Evolutionary conservation across 2,797 vertebrate genomes (phyloP).

Genomic region (Fistularia tabacaria): DNA sequence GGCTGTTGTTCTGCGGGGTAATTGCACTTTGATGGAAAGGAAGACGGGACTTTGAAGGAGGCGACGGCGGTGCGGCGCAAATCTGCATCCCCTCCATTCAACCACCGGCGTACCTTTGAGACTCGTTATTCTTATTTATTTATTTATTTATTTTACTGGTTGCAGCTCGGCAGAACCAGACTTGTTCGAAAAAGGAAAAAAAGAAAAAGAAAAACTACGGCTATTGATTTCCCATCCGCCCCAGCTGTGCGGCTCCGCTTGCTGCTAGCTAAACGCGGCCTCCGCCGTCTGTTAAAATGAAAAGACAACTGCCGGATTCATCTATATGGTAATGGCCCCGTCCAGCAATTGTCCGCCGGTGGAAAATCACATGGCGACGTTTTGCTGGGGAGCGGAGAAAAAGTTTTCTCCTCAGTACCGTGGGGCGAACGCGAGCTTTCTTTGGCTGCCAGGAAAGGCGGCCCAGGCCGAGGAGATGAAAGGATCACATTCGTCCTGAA

Average conservation of each 20-base stretch:
- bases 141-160: conserved; percentile 44
- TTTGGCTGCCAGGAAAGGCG: conserved; percentile 72
- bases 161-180: conserved; percentile 61
- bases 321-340: conserved; percentile 78
- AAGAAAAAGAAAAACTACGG: conserved; percentile 28
- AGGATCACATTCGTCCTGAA: conserved; percentile 73
- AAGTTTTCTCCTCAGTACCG: conserved; percentile 63
- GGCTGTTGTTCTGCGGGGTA: conserved; percentile 29
- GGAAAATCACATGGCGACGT: conserved; percentile 69
- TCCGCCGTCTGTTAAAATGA: conserved; percentile 66
- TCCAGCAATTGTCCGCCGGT: conserved; percentile 62
- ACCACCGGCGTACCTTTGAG: no score
- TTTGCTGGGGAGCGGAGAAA: conserved; percentile 48
- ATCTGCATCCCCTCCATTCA: conserved; percentile 52
- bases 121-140: conserved; percentile 45
- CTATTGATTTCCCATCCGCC: conserved; percentile 77
- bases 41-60: conserved; percentile 6
- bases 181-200: conserved; percentile 62
- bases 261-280: conserved; percentile 54
- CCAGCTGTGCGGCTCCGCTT: conserved; percentile 43
- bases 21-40: conserved; percentile 15
- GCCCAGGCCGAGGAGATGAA: conserved; percentile 74
- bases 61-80: background rate
- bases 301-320: conserved; percentile 73
- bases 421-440: conserved; percentile 67